phyloP scores from a whole-genome alignment of 2,888 invertebrate genomes.

The Drosophila neotestacea region DNA sequence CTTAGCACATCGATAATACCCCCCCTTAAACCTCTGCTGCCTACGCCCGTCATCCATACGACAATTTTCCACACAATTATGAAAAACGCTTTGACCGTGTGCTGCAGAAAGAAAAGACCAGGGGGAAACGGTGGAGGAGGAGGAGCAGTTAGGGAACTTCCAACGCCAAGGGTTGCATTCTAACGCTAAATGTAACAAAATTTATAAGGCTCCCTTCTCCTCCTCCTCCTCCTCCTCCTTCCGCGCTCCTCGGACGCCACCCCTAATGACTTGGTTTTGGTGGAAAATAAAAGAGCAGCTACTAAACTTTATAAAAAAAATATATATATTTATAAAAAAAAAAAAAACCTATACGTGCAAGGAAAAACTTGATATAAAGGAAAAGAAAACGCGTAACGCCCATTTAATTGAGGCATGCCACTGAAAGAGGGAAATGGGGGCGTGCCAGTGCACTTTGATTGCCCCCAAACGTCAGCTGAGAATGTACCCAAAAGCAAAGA shows the following conservation, averaged over 20 bases:
- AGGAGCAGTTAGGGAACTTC: background rate
- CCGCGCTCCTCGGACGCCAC: background rate
- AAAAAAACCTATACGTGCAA: slow-evolving; percentile 4
- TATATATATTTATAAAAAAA: background rate
- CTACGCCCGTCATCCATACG: background rate
- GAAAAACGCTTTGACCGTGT: slow-evolving; percentile 54
- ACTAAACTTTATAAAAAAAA: slow-evolving; percentile 15
- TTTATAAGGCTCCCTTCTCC: slow-evolving; percentile 4
- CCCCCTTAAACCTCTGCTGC: background rate
- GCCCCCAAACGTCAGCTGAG: slow-evolving; percentile 65
- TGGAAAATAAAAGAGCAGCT: slow-evolving; percentile 28
- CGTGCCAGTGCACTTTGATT: slow-evolving; percentile 71
- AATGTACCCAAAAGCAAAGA: slow-evolving; percentile 62
- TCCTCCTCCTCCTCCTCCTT: background rate
- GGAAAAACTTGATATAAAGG: slow-evolving; percentile 18
- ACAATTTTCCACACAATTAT: slow-evolving; percentile 67
- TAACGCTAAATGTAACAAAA: slow-evolving; percentile 42
- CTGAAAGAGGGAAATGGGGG: slow-evolving; percentile 7
- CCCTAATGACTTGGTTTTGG: slow-evolving; percentile 39
- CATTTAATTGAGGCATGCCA: slow-evolving; percentile 67
- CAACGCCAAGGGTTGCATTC: slow-evolving; percentile 34
- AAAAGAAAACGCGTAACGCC: slow-evolving; percentile 59
- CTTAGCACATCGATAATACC: slow-evolving; percentile 73
- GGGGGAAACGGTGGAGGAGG: background rate
- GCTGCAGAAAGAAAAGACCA: background rate